Evolutionary conservation across 2,797 vertebrate genomes (phyloP), one percentile per base, ranked within the genome.

Genomic region (Allobates femoralis): DNA sequence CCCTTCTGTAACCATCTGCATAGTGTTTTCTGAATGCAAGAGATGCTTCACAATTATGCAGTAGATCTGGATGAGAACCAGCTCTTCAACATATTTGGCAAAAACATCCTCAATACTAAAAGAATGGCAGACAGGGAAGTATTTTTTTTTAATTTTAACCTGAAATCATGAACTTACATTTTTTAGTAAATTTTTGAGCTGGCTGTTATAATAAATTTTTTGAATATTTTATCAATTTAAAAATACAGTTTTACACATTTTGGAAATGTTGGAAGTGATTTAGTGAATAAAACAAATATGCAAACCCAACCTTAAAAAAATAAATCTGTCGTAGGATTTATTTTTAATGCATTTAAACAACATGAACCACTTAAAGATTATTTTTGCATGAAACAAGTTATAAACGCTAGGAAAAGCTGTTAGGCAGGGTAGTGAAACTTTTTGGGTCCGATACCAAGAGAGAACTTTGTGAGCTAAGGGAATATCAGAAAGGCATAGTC

Each of bases 71-170:
- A 83, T 37, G 81, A 26, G 76, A 84, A 87, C 86, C 81, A 87
- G 81, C 56, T 77, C 83, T 82, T 83, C 85, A 67, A 32, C 85
- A 83, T 86, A 79, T 84, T 84, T 87, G 86, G 86, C 81, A 87
- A 41, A 10, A 83, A 58, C 37, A 23, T 73, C 51, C 15, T 60
- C 12, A 62, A 34, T 41, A 73, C 74, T 87, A 80, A 86, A 66
- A 69, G 37, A 23, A 67, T 2, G 37, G 80, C 53, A 82, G 60
- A 87, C 78, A 80, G 78, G 58, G 67, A 60, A 46, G 67, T 81
- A 86, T 74, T 80, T 73, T n/a, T 77, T 32, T 58, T 82, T 23
- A 71, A 4, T 71, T 71, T 84, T 64, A 21, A 85, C 64, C 28
- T 79, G 60, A 84, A 75, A 84, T 76, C 19, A 81, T 53, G 51